phyloP scores from a whole-genome alignment of 2,113 vertebrate species.

The Poeciliopsis turrubarensis region DNA sequence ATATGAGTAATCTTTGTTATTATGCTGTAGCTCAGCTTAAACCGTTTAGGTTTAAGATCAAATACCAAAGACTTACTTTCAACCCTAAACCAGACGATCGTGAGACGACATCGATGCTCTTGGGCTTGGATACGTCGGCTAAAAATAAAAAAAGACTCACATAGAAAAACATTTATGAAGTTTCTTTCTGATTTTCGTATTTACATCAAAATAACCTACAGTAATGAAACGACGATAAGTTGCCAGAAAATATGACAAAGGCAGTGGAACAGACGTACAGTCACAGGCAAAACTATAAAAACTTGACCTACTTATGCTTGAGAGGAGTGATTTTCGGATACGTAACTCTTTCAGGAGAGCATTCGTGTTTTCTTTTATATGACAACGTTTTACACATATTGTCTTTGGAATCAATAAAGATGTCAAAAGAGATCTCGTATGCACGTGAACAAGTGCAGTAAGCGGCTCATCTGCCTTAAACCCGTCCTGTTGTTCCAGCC shows the following conservation, averaged over 20 bases:
- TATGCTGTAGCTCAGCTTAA: no score
- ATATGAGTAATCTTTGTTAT: no score
- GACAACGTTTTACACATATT: background rate
- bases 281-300: background rate
- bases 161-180: no score
- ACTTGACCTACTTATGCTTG: background rate
- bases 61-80: no score
- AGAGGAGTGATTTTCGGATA: background rate
- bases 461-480: conserved; percentile 58
- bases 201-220: background rate
- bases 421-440: conserved; percentile 13
- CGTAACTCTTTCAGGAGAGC: background rate
- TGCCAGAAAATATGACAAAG: background rate
- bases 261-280: background rate
- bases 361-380: background rate
- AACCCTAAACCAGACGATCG: no score
- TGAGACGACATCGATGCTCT: no score
- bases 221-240: background rate
- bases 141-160: no score
- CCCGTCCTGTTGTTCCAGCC: conserved; percentile 51
- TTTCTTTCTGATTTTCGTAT: no score
- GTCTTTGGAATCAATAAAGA: conserved; percentile 21
- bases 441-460: conserved; percentile 40
- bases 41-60: no score
- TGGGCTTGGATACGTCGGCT: no score